Base-by-base conservation (phyloP, 2,888 invertebrate genomes). In the Carpatolechia fugitivella region DNA sequence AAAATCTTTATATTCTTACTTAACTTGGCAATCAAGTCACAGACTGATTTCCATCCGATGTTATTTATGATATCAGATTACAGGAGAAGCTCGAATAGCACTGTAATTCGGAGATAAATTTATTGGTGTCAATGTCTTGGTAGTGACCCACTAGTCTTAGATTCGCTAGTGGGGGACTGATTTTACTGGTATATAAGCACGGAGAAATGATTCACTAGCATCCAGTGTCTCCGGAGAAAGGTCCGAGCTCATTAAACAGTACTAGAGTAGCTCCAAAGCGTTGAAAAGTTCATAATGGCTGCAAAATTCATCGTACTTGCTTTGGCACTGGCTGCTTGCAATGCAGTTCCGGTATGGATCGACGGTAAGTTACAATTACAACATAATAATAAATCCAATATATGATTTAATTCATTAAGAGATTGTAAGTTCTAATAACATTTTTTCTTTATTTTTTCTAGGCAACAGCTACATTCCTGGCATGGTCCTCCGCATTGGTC, bases 151-250 rank as follows among this genome's bases (percentile, higher is more conserved):
- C 74, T 13, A 51, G 38, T 66, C 60, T 56, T 29, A 51, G 51
- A 66, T 60, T 56, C 51, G 50, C 59, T 69, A 74, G 85, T 80
- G 85, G 88, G 84, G 79, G 60, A 44, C 11, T 29, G 69, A 73
- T 72, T 67, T 70, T 72, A 63, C 67, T 71, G 69, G 80, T 88
- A 89, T 89, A 88, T 80, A 88, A 80, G 72, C 75, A 65, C 73
- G 70, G 75, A 76, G 84, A 80, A 77, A 80, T 81, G 81, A 74
- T 80, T 74, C 78, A 78, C 68, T 70, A 70, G 65, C 73, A 84
- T 79, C 79, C 82, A 82, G 77, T 74, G 67, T 67, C 73, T 76
- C 65, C 67, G 70, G 74, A 72, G 76, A 81, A 84, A 86, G 80
- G 74, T 74, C 66, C 66, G 64, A 67, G 69, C 66, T n/a, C 44